Evolutionary conservation across 37 sponge, comb jelly and placozoan species (phyloP), one percentile per base, ranked within the genome.

Genomic region (Halisarca cf. caerulea): DNA sequence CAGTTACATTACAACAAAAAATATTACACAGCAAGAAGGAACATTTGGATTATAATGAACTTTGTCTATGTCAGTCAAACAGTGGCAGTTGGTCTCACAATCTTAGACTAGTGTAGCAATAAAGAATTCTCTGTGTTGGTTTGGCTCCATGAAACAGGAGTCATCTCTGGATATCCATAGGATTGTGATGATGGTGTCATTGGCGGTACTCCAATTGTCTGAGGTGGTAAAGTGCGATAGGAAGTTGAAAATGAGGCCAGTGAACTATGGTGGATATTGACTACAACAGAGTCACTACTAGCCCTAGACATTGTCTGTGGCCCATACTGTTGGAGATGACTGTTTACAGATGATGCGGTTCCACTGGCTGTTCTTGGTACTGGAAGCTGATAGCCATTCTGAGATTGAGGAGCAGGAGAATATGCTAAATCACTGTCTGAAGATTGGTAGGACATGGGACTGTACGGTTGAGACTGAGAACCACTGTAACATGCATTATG

Each of bases 221-320:
- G 64, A 30, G 64, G 5, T 62, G 64, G 64, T 15, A 28, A 5
- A 28, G 64, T 6, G n/a, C 15, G 30, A 28, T 62, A 62, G 30
- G 77, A 44, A 0, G 45, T 14, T 15, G 77, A 41, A 37, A 41
- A 43, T 3, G 77, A 74, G 0, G 36, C 77, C n/a, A 74, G 77
- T 23, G 38, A 33, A 74, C 77, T 74, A 44, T 41, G 77, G 24
- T 32, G 80, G 41, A 88, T 58, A 27, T 68, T 33, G 17, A 78
- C 51, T 6, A 59, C 83, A 38, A 80, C 80, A 34, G 91, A 82
- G 45, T 92, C 93, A 59, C 87, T 86, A 59, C 32, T 80, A 25
- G 82, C 82, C 38, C 93, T 72, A 18, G 86, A 78, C 59, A 92
- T 64, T 1, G 87, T 44, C 32, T 81, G 87, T 23, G 93, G 89